Base-by-base conservation (phyloP, 2,888 invertebrate species). In the Drosophila siamana region DNA sequence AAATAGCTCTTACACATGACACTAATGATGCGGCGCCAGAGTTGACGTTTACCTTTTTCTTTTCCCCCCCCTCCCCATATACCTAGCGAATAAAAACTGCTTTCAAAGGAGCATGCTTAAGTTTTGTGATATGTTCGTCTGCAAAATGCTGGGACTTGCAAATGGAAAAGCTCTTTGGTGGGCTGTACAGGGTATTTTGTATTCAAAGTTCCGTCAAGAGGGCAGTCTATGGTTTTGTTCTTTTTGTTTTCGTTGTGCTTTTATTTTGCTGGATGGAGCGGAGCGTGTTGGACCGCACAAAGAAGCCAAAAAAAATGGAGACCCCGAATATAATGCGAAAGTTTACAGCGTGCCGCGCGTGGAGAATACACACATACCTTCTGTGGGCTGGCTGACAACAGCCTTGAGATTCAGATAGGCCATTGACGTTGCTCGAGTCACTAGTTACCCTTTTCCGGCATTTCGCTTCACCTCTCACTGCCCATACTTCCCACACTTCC, bases 371-470 rank as follows among this genome's bases (percentile, higher is more conserved):
- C 52, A 41, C 52, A 19, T 19, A 19, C 19, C 19, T 19, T 19
- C 2, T 51, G 33, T 15, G 24, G 6, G 67, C 63, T 28, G n/a
- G n/a, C n/a, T n/a, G n/a, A n/a, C n/a, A 54, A 61, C 47, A 80
- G 77, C 68, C 83, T 70, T 80, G 74, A 66, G 78, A 43, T 40
- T 16, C 40, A 51, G 67, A 56, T 56, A 65, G 71, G 65, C 56
- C 70, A 60, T 77, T 65, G 70, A 65, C 68, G 67, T 63, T 56
- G 64, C 54, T 52, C 52, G 38, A 64, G 60, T 57, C 63, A 66
- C 69, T 73, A 77, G 80, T 83, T 80, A 82, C 83, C 83, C 86
- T 80, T 82, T 83, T 80, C 62, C 72, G 75, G 60, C 41, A 38
- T 41, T 41, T 55, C 19, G 19, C 19, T 56, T 46, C 55, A 16